Percentiles rank a stretch among this genome's conserved stretches.
Evolutionary conservation across 2,797 vertebrate genomes (phyloP).

Genomic region (Oceanodroma leucorhoa): DNA sequence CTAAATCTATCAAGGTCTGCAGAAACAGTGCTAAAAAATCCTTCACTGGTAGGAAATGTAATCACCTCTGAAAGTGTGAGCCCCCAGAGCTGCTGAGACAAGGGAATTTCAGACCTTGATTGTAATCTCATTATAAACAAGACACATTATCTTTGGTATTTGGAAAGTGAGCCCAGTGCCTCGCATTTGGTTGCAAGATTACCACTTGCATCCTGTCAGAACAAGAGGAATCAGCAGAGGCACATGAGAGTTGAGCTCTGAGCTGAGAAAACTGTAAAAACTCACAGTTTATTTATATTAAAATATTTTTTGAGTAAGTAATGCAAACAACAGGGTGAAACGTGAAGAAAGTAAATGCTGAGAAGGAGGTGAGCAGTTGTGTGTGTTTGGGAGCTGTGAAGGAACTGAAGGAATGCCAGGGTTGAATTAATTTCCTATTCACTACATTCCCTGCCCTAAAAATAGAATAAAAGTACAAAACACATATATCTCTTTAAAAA

Average conservation of each 20-base stretch:
- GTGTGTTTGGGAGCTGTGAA: neutral
- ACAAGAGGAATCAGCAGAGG: neutral
- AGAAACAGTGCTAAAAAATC: neutral
- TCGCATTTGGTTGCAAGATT: neutral
- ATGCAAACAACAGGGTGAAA: neutral
- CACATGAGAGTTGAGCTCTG: neutral
- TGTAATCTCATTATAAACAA: constrained; percentile 8
- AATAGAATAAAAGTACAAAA: constrained; percentile 9
- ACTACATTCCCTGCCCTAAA: neutral
- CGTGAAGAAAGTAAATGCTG: neutral
- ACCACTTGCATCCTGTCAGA: neutral
- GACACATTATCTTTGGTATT: neutral
- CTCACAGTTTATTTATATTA: constrained; percentile 23
- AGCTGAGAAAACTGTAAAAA: neutral
- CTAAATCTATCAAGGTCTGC: neutral
- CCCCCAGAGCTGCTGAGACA: constrained; percentile 2
- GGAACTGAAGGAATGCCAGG: neutral
- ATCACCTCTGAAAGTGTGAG: neutral
- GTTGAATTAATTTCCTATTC: constrained; percentile 13
- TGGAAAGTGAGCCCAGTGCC: neutral
- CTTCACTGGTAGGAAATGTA: neutral
- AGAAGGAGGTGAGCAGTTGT: constrained; percentile 9
- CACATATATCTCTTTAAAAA: neutral
- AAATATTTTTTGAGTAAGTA: constrained; percentile 11
- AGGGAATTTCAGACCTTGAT: constrained; percentile 21